phyloP scores from a whole-genome alignment of 2,113 vertebrate genomes.

The Corythornis cristatus region DNA sequence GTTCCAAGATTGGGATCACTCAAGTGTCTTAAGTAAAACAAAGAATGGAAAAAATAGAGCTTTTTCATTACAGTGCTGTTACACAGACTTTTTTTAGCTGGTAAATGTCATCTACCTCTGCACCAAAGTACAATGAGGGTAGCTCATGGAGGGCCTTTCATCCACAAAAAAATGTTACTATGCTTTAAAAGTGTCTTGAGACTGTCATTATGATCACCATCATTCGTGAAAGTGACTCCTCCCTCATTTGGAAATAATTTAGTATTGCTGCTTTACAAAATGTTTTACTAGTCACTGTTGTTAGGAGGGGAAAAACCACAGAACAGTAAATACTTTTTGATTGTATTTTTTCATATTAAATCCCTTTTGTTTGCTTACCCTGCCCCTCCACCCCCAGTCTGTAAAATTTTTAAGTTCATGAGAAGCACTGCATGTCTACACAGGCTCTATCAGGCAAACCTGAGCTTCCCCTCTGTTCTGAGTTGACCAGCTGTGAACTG shows the following conservation, averaged over 20 bases:
- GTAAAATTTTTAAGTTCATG: neutral
- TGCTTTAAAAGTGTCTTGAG: neutral
- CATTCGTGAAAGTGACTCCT: neutral
- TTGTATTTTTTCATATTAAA: neutral
- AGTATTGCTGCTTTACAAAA: neutral
- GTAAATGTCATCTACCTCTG: neutral
- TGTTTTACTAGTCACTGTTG: neutral
- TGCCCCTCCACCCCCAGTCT: neutral
- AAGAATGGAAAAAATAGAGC: slow-evolving; percentile 18
- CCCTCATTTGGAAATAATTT: neutral
- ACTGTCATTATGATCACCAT: neutral
- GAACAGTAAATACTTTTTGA: neutral
- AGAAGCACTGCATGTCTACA: neutral
- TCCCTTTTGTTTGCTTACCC: neutral
- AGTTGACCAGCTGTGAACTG: slow-evolving; percentile 22
- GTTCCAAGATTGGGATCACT: neutral
- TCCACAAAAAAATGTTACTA: neutral
- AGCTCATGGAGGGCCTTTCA: neutral
- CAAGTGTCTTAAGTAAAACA: slow-evolving; percentile 8
- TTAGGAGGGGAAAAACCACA: neutral
- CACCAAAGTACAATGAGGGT: neutral
- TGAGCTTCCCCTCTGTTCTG: neutral
- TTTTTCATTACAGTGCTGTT: slow-evolving; percentile 58
- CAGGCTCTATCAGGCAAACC: neutral
- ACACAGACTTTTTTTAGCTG: neutral